Evolutionary conservation across 2,113 vertebrate genomes (phyloP).

Genomic region (Chiloscyllium plagiosum): DNA sequence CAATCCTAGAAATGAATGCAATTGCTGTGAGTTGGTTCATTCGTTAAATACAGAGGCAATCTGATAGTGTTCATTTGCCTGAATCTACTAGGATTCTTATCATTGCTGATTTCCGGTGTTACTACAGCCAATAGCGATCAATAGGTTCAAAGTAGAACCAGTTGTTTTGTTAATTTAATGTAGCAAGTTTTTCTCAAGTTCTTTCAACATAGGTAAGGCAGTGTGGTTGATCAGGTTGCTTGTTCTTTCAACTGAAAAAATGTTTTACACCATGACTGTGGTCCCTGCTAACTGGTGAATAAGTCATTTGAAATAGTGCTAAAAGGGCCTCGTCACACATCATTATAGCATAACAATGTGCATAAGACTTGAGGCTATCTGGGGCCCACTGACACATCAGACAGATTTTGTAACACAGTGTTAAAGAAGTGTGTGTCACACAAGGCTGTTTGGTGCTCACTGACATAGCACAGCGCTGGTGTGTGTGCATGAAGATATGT

Average conservation of each 20-base stretch:
- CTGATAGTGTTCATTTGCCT: background rate
- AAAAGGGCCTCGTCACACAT: background rate
- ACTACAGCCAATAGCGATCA: background rate
- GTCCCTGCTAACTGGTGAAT: slow-evolving; percentile 21
- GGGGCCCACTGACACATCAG: background rate
- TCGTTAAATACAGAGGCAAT: background rate
- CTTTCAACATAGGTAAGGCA: background rate
- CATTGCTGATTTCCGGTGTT: background rate
- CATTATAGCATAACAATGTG: background rate
- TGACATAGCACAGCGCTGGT: background rate
- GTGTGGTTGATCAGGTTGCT: background rate
- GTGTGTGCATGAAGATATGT: background rate
- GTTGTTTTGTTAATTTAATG: slow-evolving; percentile 27
- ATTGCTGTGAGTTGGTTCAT: background rate
- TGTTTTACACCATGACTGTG: slow-evolving; percentile 6
- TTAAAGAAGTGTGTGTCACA: background rate
- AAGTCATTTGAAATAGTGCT: slow-evolving; percentile 9
- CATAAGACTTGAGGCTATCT: background rate
- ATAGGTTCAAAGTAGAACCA: background rate
- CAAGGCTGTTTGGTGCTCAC: background rate
- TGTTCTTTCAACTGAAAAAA: slow-evolving; percentile 1
- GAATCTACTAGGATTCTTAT: background rate
- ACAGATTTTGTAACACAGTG: background rate
- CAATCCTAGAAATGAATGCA: background rate
- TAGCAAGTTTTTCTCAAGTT: background rate